Base-by-base conservation (phyloP, 1,140 invertebrate species). In the Diplogasteroides magnus region DNA sequence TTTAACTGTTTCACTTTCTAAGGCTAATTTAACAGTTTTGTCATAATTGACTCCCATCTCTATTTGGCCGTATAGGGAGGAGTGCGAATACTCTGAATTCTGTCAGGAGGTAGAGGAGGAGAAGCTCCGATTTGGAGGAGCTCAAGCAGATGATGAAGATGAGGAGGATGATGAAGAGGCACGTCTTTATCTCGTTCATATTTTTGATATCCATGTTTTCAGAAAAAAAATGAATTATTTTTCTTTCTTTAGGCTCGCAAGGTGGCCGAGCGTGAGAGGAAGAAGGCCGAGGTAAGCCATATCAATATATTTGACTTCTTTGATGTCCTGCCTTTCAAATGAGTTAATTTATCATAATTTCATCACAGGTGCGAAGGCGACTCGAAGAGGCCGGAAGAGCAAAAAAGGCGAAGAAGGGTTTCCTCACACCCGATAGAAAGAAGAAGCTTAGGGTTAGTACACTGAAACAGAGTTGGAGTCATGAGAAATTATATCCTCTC, bases 361-460 rank as follows among this genome's bases (percentile, higher is more conserved):
- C 37, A 11, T 19, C 37, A 48, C 37, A 48, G 57, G 74, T 76
- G 48, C 73, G 74, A 37, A 76, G 75, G 66, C 73, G 74, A 56
- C 73, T 76, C 58, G 74, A 76, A 31, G 74, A 76, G 64, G 74
- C 74, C 27, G 61, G 75, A 64, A 61, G 74, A 32, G 69, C 69
- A 60, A 76, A 76, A 57, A 80, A 79, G 65, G 73, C 74, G 58
- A 76, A 76, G 73, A 76, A 76, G 60, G 74, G 74, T 37, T 76
- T 76, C 73, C 65, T 76, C 58, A 76, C 74, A 6, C 74, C 74
- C 1, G 74, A 76, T 64, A 65, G 74, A 58, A 76, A 76, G 74
- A 76, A 76, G 74, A 76, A 76, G 69, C 74, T 76, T 64, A 68
- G 74, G 32, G 72, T 92, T 86, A 26, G 90, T 13, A 48, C 37